Base-by-base conservation (phyloP, 2,797 vertebrate genomes). In the Myotis pilosus region DNA sequence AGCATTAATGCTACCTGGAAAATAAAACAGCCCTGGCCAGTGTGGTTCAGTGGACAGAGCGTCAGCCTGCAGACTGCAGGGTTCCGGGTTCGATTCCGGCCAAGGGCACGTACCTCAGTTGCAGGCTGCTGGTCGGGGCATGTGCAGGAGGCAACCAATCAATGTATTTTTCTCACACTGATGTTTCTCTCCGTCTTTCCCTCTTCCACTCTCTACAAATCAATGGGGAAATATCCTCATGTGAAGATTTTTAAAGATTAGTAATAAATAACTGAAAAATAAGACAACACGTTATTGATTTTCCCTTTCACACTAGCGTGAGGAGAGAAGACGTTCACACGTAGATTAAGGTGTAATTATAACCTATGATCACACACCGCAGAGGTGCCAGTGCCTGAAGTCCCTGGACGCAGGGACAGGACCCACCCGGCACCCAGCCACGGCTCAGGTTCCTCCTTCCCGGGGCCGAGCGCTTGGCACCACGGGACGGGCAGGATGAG, bases 341-440 rank as follows among this genome's bases (percentile, higher is more conserved):
- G 44, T 44, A 0, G 76, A 53, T 60, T 30, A 89, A 17, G 5
- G 33, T 3, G 6, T 10, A 41, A 55, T 89, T 93, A 23, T 5
- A 83, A 23, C 28, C 33, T 53, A 0, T 7, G 15, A 33, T 41
- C 33, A n/a, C 28, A 15, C 3, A 2, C 30, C 0, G 0, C 16
- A 49, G 15, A 71, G 79, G 84, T 13, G 49, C 0, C 17, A 47
- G 10, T 6, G 41, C 20, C 66, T 33, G 30, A 68, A 22, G 28
- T 25, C 9, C 62, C 69, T 55, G 16, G 69, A 79, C 41, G 38
- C 0, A 47, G 51, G 4, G 72, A 11, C 44, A 19, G 17, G 57
- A 60, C 2, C 72, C 44, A 13, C 74, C 25, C 10, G 5, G 22
- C 80, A 17, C n/a, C 28, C 25, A 89, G 41, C 33, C 93, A 30